Evolutionary conservation across 1,140 invertebrate genomes (phyloP), one percentile per base, ranked within the genome.

Genomic region (Aphaenogaster rudis): DNA sequence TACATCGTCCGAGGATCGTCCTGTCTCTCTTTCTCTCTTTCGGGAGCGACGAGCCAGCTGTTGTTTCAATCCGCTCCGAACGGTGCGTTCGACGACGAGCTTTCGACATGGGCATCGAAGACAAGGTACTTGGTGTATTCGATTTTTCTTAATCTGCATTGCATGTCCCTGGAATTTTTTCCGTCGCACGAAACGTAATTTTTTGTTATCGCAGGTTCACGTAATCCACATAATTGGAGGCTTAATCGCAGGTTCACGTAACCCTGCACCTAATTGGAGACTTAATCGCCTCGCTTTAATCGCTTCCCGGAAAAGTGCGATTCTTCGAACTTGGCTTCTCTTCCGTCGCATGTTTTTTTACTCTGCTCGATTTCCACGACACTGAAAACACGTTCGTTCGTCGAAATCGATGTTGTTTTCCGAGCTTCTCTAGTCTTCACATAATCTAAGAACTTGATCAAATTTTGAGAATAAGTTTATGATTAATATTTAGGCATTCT

Each of bases 51-150:
- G 28, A 33, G 57, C 39, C 15, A 42, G 63, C 7, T 5, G 7
- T 11, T 5, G 11, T 48, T 64, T 64, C 15, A 79, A 2, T 50
- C 3, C 1, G 8, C 7, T 77, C 33, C 9, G 28, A 17, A n/a
- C 45, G 6, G 45, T 15, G 1, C 15, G 3, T 39, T 7, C 17
- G 48, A 33, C 8, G 15, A 36, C n/a, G 0, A 54, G 33, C 4
- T 9, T 13, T 21, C n/a, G 78, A 79, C 15, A 90, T 90, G 89
- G 88, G 88, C 17, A n/a, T 80, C 1, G 86, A 82, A 52, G 66
- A 90, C 4, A 90, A 90, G 89, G 89, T 90, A 63, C 4, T 77
- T 86, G 61, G 13, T 54, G 8, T 13, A 33, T 39, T 17, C 17
- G 6, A 36, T 6, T 52, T 52, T 52, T 28, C 0, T 28, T 28